Evolutionary conservation across 2,888 invertebrate genomes (phyloP).

Genomic region (Cheilosia vernalis): DNA sequence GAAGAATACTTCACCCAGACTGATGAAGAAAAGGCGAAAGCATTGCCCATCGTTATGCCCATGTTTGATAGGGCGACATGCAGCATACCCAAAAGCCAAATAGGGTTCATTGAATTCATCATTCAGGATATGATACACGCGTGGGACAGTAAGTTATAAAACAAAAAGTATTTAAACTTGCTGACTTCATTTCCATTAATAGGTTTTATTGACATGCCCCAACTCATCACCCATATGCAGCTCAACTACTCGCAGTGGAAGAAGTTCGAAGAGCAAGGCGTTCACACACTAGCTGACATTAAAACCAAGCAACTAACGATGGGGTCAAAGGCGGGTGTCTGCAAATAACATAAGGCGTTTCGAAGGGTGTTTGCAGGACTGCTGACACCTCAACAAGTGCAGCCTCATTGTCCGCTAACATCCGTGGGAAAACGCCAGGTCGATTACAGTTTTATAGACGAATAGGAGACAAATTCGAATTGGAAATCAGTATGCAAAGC

Average conservation of each 20-base stretch:
- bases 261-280: conserved; percentile 90
- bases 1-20: conserved; percentile 99
- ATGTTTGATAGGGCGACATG: conserved; percentile 97
- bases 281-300: conserved; percentile 89
- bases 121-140: conserved; percentile 99
- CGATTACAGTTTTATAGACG: conserved; percentile 12
- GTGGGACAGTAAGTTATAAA: conserved; percentile 91
- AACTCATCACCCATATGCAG: conserved; percentile 92
- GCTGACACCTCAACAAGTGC: conserved; percentile 81
- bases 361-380: conserved; percentile 82
- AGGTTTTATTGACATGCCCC: conserved; percentile 97
- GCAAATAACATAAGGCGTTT: conserved; percentile 83
- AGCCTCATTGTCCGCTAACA: conserved; percentile 80
- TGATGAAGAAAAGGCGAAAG: conserved; percentile 95
- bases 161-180: not conserved
- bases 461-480: conserved; percentile 15
- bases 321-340: conserved; percentile 79
- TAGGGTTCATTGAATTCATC: conserved; percentile 98
- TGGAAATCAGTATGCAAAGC: not conserved
- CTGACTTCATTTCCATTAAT: conserved; percentile 76
- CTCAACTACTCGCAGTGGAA: conserved; percentile 96
- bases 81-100: conserved; percentile 98
- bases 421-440: conserved; percentile 76
- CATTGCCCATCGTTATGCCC: conserved; percentile 98
- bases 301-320: conserved; percentile 83